Conservation (phyloP, 92 coral and sea anemone genomes). For the Montipora capitata region DNA sequence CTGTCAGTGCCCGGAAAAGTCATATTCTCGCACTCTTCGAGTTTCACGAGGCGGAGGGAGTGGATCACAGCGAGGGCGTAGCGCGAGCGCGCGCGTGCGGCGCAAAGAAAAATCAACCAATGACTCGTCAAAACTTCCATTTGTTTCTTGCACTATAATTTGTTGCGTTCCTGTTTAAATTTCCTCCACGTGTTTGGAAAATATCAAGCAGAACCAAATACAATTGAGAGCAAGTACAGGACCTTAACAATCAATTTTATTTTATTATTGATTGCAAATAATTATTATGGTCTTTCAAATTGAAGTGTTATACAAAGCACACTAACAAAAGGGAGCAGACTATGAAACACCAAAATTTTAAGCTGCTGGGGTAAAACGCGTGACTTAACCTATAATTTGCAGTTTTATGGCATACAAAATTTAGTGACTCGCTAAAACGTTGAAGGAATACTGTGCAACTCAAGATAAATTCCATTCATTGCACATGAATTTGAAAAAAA, state of each 20-base stretch:
- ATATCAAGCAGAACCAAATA: too few species aligned
- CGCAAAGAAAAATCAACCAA: neutral
- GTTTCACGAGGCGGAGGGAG: neutral
- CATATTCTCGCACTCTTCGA: constrained; percentile 1
- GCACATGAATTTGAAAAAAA: too few species aligned
- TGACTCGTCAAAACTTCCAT: neutral
- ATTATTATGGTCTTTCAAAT: neutral
- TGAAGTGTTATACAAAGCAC: neutral
- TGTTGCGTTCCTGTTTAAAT: too few species aligned
- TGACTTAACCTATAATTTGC: too few species aligned
- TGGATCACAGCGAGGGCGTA: neutral
- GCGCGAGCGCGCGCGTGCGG: neutral
- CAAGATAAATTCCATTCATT: too few species aligned
- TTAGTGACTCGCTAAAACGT: too few species aligned
- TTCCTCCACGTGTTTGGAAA: too few species aligned
- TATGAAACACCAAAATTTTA: neutral
- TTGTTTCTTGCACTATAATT: neutral
- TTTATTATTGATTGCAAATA: neutral
- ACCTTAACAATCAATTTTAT: neutral
- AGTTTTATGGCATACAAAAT: too few species aligned
- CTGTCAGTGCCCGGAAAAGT: constrained; percentile 14
- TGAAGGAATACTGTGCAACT: too few species aligned
- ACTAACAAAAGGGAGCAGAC: constrained; percentile 4
- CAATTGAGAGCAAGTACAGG: neutral
- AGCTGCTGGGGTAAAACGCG: neutral